phyloP scores from a whole-genome alignment of 2,113 vertebrate genomes.

The Myocastor coypus region DNA sequence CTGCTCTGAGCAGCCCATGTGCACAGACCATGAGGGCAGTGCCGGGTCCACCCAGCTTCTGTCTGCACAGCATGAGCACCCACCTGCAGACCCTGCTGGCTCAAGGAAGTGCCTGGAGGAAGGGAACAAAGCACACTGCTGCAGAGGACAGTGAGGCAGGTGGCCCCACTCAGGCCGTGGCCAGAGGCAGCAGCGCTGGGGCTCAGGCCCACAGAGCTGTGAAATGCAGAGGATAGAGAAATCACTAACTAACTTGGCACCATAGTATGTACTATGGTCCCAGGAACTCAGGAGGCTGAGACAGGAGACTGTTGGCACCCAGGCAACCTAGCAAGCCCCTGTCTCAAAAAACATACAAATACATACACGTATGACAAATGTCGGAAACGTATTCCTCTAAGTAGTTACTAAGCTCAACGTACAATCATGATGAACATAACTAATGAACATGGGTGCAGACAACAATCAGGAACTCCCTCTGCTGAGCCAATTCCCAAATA shows the following conservation, averaged over 20 bases:
- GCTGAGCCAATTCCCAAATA: neutral
- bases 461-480: neutral
- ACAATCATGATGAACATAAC: neutral
- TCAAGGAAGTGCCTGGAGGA: neutral
- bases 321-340: neutral
- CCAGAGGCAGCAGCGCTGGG: fast-evolving
- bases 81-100: neutral
- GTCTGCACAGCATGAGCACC: neutral
- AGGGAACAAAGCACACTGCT: neutral
- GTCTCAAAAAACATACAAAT: neutral
- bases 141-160: neutral
- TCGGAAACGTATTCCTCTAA: neutral
- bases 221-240: too few relatives aligned
- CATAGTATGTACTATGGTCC: too few relatives aligned
- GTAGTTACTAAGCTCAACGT: neutral
- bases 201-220: fast-evolving
- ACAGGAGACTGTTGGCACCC: neutral
- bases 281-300: neutral
- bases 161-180: fast-evolving
- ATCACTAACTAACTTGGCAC: neutral
- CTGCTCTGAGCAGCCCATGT: neutral
- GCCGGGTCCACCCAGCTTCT: neutral
- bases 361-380: neutral
- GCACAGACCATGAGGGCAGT: neutral
- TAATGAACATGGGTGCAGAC: neutral